Base-by-base conservation (phyloP, 92 coral and sea anemone genomes). In the Desmophyllum pertusum region DNA sequence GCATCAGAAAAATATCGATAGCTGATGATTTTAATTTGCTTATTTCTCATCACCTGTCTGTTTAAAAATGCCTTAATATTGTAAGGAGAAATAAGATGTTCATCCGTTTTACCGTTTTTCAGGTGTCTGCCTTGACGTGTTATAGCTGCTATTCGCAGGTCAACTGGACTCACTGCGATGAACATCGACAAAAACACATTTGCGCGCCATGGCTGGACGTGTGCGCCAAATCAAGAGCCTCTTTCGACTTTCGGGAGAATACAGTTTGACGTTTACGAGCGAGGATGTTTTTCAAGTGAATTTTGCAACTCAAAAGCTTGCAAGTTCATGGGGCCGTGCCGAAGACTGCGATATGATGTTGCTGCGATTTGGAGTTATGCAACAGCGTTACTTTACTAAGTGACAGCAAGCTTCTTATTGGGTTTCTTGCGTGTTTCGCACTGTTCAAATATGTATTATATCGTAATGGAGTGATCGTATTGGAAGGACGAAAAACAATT, bases 181-280 rank as follows among this genome's bases (percentile, higher is more conserved):
- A 57, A 27, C 3, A 41, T 10, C 43, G 39, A 39, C 27, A 41
- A 51, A 43, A 76, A 62, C 38, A 31, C 11, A 31, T 59, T 9
- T 82, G 86, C 18, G 77, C 30, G 14, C 79, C 86, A 4, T 82
- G 86, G 86, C 30, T 82, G 70, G 79, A 82, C 61, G 79, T 59
- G 18, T 82, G 86, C 69, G 79, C 86, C 18, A 82, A 82, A 42
- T 52, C 71, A 6, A 51, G 27, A 40, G 71, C 63, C 23, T 15
- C 39, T 10, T 57, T 71, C 67, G 86, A 82, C 45, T 11, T 33
- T 70, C 21, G 59, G 41, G 86, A n/a, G 86, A 31, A 59, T 69
- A 39, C 30, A 5, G 6, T 53, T 53, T 61, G 70, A 82, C 19
- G 79, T 72, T 18, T 82, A 71, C 70, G 86, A 82, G 39, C 86